These are phyloP conservation scores for Neofelis nebulosa DNA, from an alignment of 2,113 vertebrate species.

Conservation along the genomic window DNA sequence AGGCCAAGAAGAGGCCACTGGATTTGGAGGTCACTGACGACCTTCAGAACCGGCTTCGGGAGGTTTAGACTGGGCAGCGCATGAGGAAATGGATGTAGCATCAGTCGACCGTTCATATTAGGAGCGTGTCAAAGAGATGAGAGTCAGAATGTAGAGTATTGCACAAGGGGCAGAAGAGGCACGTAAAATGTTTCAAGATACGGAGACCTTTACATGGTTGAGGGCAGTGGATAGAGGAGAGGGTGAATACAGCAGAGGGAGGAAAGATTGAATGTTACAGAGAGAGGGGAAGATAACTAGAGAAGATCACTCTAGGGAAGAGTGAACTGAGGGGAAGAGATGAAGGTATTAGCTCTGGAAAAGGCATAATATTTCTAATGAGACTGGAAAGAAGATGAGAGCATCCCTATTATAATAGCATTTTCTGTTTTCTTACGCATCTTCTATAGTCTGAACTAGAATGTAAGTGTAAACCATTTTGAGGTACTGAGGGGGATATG, in stretches of 20 bases:
- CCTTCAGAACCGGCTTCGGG: neutral
- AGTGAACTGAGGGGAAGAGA: neutral
- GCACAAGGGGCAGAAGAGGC: neutral
- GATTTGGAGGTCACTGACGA: neutral
- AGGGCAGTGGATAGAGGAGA: neutral
- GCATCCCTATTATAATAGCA: neutral
- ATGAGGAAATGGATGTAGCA: neutral
- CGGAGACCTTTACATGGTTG: neutral
- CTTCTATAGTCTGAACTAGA: neutral
- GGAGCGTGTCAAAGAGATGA: neutral
- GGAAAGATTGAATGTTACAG: neutral
- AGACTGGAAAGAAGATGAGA: neutral
- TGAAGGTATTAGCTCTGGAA: neutral
- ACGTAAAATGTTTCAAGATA: neutral
- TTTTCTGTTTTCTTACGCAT: neutral
- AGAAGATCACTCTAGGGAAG: neutral
- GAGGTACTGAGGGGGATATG: neutral
- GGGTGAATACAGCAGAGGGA: neutral
- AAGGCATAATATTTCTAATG: neutral
- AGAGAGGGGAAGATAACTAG: neutral
- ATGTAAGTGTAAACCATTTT: neutral
- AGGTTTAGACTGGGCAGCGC: neutral
- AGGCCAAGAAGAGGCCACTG: neutral
- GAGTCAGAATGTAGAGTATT: neutral
- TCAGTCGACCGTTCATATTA: neutral